phyloP scores from a whole-genome alignment of 2,888 invertebrate genomes.

The Acanthosepion pharaonis region DNA sequence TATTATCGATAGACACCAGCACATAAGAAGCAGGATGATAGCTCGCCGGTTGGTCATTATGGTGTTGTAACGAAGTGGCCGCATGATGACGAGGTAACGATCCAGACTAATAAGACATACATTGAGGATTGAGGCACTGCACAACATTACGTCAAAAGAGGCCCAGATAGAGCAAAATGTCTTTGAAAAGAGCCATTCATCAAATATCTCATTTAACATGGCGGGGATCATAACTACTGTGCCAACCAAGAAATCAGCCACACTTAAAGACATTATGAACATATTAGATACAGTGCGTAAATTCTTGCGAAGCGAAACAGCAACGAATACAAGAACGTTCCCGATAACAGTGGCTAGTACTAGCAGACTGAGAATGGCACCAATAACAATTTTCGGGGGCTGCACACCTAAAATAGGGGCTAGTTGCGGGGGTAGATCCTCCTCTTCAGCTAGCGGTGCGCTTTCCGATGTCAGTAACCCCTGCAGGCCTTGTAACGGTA shows the following conservation, averaged over 20 bases:
- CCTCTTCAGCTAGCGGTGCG: slow-evolving; percentile 34
- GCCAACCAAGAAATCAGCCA: slow-evolving; percentile 66
- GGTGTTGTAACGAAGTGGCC: slow-evolving; percentile 65
- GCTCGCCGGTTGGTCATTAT: slow-evolving; percentile 62
- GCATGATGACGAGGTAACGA: slow-evolving; percentile 66
- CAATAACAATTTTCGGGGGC: slow-evolving; percentile 55
- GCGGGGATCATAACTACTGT: slow-evolving; percentile 68
- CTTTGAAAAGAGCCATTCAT: slow-evolving; percentile 61
- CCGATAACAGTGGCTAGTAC: slow-evolving; percentile 60
- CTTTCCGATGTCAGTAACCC: background rate
- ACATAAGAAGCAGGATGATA: slow-evolving; percentile 55
- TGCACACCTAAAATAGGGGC: slow-evolving; percentile 34
- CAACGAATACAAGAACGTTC: slow-evolving; percentile 62
- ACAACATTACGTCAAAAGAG: slow-evolving; percentile 68
- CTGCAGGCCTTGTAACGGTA: background rate
- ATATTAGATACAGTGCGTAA: slow-evolving; percentile 65
- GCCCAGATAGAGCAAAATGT: slow-evolving; percentile 66
- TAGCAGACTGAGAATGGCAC: slow-evolving; percentile 56
- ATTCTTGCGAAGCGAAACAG: slow-evolving; percentile 60
- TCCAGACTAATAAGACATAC: slow-evolving; percentile 67
- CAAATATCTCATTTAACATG: slow-evolving; percentile 62
- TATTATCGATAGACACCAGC: slow-evolving; percentile 63
- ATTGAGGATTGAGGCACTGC: slow-evolving; percentile 66
- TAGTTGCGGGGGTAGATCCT: slow-evolving; percentile 47
- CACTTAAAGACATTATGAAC: slow-evolving; percentile 65